phyloP scores from a whole-genome alignment of 2,888 invertebrate genomes.

The Parapristionchus giblindavisi region DNA sequence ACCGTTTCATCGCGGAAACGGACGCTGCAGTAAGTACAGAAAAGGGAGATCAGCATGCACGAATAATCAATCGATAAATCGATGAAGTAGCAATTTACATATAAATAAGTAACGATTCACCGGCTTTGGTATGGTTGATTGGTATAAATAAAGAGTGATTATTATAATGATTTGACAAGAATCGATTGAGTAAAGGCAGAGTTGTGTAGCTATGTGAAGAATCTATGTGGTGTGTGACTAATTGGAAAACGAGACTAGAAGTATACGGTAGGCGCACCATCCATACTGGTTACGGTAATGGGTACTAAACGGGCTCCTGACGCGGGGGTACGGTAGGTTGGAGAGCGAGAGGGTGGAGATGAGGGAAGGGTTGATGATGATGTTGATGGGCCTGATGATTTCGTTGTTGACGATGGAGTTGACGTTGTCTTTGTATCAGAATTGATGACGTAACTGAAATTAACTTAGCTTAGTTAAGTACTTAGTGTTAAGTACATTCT shows the following conservation, averaged over 20 bases:
- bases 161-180: no score
- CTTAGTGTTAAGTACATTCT: neutral
- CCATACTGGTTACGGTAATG: conserved; percentile 42
- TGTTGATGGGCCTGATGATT: conserved; percentile 8
- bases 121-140: no score
- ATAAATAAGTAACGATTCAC: no score
- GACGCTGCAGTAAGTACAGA: no score
- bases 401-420: conserved; percentile 19
- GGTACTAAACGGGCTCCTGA: conserved; percentile 56
- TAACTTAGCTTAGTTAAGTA: neutral
- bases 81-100: no score
- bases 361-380: conserved; percentile 3
- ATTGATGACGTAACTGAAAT: conserved; percentile 34
- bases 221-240: no score
- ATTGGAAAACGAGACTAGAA: conserved; percentile 42
- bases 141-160: no score
- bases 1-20: no score
- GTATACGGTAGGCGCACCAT: conserved; percentile 60
- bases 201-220: no score
- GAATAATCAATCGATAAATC: no score
- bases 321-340: conserved; percentile 26
- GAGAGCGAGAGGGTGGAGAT: conserved; percentile 19
- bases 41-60: no score
- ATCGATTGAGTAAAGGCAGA: no score
- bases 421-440: conserved; percentile 27